Evolutionary conservation across 1,140 invertebrate genomes (phyloP), one percentile per base, ranked within the genome.

Genomic region (Caenorhabditis latens): DNA sequence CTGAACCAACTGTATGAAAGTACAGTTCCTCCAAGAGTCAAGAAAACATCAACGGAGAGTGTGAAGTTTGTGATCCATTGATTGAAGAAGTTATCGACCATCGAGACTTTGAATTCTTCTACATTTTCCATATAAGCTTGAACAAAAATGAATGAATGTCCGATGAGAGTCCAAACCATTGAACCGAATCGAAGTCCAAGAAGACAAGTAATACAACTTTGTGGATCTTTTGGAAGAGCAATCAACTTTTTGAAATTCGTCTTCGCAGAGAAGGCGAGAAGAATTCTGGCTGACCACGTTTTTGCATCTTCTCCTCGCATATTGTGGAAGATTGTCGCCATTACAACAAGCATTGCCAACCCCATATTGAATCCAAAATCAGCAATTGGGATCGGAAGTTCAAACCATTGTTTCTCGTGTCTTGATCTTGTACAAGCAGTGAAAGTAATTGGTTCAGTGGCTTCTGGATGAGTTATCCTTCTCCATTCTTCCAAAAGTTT

Each of bases 51-150:
- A 50, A 88, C 88, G 42, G 87, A 89, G 6, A 92, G 86, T 9
- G 91, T 92, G 85, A 92, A 92, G 75, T 92, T 92, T 16, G 91
- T 92, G 88, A 92, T 92, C 89, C 89, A 92, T 85, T 92, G 91
- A 86, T 92, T 92, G 88, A 89, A 92, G 84, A 92, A 92, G 57
- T 92, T 90, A 85, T 92, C 86, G 4, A 92, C 92, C 65, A 92
- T 84, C 57, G 92, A 90, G 63, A 89, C 86, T 82, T 92, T 92
- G 83, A 87, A 92, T 6, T 92, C 91, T 57, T 92, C 91, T 24
- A 92, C 91, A 85, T 92, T 92, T 61, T 89, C 86, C 14, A 92
- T 55, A 84, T 92, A 92, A 21, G 92, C 91, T 84, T 92, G 91
- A 13, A 92, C 89, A 71, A 92, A 92, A 63, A 92, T 92, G 84